These are phyloP conservation scores for Drosophila mulleri DNA, from an alignment of 2,888 invertebrate species.

Conservation along the genomic window DNA sequence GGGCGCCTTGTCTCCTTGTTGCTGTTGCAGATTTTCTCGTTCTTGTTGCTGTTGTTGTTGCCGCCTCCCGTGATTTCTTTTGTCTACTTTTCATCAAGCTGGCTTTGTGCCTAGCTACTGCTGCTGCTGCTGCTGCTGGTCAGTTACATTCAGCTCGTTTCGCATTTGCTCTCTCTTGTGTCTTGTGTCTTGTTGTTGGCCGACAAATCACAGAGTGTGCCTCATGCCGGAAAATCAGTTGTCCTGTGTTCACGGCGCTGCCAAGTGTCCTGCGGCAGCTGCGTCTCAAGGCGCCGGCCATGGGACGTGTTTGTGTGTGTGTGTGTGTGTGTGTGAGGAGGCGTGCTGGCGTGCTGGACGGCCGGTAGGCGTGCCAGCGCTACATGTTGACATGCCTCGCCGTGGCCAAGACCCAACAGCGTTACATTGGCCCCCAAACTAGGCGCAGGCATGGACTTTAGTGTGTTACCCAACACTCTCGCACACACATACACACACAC, in stretches of 20 bases:
- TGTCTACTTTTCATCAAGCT: conserved; percentile 63
- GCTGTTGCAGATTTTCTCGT: conserved; percentile 38
- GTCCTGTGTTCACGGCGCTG: conserved; percentile 38
- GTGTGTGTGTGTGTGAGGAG: conserved; percentile 9
- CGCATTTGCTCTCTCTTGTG: conserved; percentile 41
- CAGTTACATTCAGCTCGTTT: conserved; percentile 34
- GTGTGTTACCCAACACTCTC: conserved; percentile 20
- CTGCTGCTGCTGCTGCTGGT: conserved; percentile 25
- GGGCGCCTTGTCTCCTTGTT: conserved; percentile 40
- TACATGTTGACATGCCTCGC: conserved; percentile 29
- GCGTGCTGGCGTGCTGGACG: neutral
- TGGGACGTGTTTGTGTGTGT: conserved; percentile 9
- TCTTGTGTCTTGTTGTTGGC: conserved; percentile 38
- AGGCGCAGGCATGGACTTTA: conserved; percentile 10
- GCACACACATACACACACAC: conserved; percentile 6
- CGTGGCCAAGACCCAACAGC: conserved; percentile 29
- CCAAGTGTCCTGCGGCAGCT: conserved; percentile 53
- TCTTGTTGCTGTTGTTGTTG: conserved; percentile 47
- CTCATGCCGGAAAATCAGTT: conserved; percentile 70
- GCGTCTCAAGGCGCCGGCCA: conserved; percentile 53
- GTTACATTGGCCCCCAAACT: conserved; percentile 54
- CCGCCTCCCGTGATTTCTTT: conserved; percentile 69
- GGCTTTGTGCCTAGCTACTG: conserved; percentile 11
- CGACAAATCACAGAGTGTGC: conserved; percentile 74
- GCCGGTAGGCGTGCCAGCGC: conserved; percentile 15